Evolutionary conservation across 1,140 invertebrate genomes (phyloP).

Genomic region (Drosophila pallidifrons): DNA sequence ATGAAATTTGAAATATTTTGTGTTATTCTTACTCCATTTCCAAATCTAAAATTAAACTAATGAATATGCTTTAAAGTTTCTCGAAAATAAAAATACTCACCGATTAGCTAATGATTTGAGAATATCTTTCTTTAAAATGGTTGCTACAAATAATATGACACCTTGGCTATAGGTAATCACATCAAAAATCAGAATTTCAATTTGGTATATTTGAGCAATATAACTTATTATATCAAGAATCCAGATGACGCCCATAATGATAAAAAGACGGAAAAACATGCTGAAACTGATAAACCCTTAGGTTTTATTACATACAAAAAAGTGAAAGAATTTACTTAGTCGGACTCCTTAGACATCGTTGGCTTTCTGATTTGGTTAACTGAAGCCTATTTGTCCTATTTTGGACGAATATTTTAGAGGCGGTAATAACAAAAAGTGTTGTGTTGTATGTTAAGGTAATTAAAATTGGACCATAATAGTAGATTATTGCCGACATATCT

Average conservation of each 20-base stretch:
- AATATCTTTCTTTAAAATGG: conserved; percentile 80
- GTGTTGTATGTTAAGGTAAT: conserved; percentile 89
- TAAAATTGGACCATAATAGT: conserved; percentile 90
- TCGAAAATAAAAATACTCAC: conserved; percentile 32
- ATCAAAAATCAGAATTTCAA: conserved; percentile 52
- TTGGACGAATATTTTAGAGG: conserved; percentile 86
- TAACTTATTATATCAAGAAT: conserved; percentile 87
- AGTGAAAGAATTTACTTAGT: conserved; percentile 28
- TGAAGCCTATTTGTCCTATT: conserved; percentile 30
- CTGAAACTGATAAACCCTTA: conserved; percentile 85
- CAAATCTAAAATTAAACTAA: neutral
- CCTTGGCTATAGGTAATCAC: conserved; percentile 85
- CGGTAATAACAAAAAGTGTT: conserved; percentile 89
- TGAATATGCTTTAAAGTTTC: no score
- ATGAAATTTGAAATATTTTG: no score
- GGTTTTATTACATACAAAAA: conserved; percentile 27
- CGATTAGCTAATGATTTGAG: conserved; percentile 27
- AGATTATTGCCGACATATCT: conserved; percentile 86
- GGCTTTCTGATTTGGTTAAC: conserved; percentile 6
- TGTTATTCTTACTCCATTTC: no score
- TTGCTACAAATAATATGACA: conserved; percentile 87
- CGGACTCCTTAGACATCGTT: conserved; percentile 20
- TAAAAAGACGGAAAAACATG: conserved; percentile 89
- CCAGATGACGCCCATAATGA: conserved; percentile 91
- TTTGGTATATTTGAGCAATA: neutral